Conservation (phyloP, 2,797 vertebrate species). For the Aselliscus stoliczkanus region DNA sequence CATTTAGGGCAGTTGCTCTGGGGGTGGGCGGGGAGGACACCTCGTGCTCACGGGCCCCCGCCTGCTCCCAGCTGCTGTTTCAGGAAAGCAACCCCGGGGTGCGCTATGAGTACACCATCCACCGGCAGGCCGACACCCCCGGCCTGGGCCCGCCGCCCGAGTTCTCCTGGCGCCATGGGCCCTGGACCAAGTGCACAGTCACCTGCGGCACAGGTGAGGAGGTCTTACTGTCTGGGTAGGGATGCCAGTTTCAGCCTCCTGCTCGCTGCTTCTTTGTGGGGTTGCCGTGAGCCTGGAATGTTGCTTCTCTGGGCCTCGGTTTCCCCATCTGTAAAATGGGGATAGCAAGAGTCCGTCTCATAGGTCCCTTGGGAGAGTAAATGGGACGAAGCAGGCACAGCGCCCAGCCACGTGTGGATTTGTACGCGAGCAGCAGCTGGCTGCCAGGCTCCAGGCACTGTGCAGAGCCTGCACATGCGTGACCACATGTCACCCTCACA, state of each 20-base stretch:
- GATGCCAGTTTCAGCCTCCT: neutral
- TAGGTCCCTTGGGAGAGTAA: neutral
- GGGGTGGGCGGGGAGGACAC: neutral
- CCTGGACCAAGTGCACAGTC: constrained; percentile 92
- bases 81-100: constrained; percentile 95
- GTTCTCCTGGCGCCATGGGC: constrained; percentile 92
- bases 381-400: neutral
- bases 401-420: neutral
- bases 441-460: fast-evolving
- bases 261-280: neutral
- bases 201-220: constrained; percentile 92
- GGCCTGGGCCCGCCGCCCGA: constrained; percentile 68
- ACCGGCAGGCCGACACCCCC: constrained; percentile 73
- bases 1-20: too few species aligned
- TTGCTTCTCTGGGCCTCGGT: neutral
- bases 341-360: fast-evolving
- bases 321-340: neutral
- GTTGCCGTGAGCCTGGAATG: fast-evolving
- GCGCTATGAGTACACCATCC: constrained; percentile 95
- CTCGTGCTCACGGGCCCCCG: neutral
- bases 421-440: neutral
- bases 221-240: neutral
- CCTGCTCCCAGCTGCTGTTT: constrained; percentile 89
- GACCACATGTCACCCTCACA: fast-evolving
- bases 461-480: neutral